Evolutionary conservation across 2,113 vertebrate genomes (phyloP).

Genomic region (Ovis aries): ARS-UI_Ramb_v3.0 NC_056054.1:153039501-153040000

Average conservation of each 20-base stretch:
- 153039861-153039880: neutral
- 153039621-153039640: neutral
- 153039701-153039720: neutral
- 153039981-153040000: neutral
- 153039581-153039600: neutral
- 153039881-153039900: neutral
- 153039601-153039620: neutral
- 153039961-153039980: neutral
- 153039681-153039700: neutral
- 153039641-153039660: neutral
- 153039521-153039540: neutral
- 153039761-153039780: neutral
- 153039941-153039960: neutral
- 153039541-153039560: neutral
- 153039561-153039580: neutral
- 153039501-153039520: neutral
- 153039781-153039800: neutral
- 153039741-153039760: fast-evolving
- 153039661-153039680: neutral
- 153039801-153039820: neutral
- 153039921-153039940: neutral
- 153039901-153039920: neutral
- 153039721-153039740: neutral
- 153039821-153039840: neutral
- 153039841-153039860: neutral